Base-by-base conservation (phyloP, 1,140 invertebrate species). In the Drosophila repleta region DNA sequence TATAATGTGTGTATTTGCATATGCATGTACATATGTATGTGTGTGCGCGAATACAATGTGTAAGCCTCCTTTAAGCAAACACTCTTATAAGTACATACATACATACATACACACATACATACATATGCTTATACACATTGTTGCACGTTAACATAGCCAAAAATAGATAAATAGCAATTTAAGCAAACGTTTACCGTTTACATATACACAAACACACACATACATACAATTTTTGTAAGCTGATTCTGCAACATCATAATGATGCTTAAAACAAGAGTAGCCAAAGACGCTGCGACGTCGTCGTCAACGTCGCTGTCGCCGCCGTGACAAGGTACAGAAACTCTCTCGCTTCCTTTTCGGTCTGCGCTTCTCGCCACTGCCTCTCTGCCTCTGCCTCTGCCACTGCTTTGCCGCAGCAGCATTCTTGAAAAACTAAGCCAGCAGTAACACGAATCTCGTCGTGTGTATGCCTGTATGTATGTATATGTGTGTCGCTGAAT, bases 401-500 rank as follows among this genome's bases (percentile, higher is more conserved):
- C 17, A 20, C n/a, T 4, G 26, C 18, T 48, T 15, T 3, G n/a
- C 43, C 43, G 32, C 18, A 49, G 24, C 39, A 37, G 66, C 66
- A 57, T 77, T 78, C 60, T 82, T 85, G 82, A 87, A 85, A 85
- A 85, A 87, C 82, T 85, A 85, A 85, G 82, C 82, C 82, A 82
- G 82, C 82, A 81, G 82, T 87, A 87, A 85, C 82, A 69, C 82
- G 82, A 82, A 87, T 85, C 82, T 76, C 48, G 60, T 29, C 57
- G 45, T 10, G n/a, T 45, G 3, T 81, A 29, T 71, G 63, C n/a
- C n/a, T 71, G 32, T 71, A 15, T 79, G 67, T 84, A 56, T 83
- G 64, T 71, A 56, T 70, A 17, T 35, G 55, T 84, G 80, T 78
- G 82, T 85, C 75, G 78, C 45, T 87, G 63, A 64, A 57, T 85